phyloP scores from a whole-genome alignment of 2,888 invertebrate species.

The Drosophila pullipes region DNA sequence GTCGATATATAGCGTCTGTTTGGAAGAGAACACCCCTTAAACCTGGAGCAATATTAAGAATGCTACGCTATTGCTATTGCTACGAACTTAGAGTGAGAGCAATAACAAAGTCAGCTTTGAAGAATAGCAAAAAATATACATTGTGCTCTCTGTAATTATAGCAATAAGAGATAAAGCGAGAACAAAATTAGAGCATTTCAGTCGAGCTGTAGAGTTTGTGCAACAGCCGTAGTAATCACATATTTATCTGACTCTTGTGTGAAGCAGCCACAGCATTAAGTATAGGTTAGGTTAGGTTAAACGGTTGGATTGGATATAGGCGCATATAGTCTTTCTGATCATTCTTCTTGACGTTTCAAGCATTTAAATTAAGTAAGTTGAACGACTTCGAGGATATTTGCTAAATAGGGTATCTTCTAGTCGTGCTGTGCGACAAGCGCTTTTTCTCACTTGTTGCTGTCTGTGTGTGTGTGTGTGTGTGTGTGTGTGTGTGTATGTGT shows the following conservation, averaged over 20 bases:
- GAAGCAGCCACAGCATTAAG: no score
- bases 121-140: not conserved
- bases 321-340: not conserved
- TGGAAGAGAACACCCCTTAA: not conserved
- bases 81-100: not conserved
- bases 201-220: not conserved
- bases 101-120: not conserved
- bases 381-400: not conserved
- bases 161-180: not conserved
- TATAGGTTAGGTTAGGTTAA: no score
- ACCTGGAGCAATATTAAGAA: not conserved
- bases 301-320: not conserved
- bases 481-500: slow-evolving; percentile 25
- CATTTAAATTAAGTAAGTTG: not conserved
- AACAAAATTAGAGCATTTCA: not conserved
- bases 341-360: not conserved
- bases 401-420: not conserved
- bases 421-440: not conserved
- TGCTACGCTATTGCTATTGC: not conserved
- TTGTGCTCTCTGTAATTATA: not conserved
- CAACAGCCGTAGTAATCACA: not conserved
- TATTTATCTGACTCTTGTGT: not conserved
- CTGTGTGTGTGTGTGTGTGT: slow-evolving; percentile 30
- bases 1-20: not conserved
- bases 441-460: slow-evolving; percentile 12